Evolutionary conservation across 2,113 vertebrate species (phyloP).

Genomic region (Heloderma charlesbogerti): DNA sequence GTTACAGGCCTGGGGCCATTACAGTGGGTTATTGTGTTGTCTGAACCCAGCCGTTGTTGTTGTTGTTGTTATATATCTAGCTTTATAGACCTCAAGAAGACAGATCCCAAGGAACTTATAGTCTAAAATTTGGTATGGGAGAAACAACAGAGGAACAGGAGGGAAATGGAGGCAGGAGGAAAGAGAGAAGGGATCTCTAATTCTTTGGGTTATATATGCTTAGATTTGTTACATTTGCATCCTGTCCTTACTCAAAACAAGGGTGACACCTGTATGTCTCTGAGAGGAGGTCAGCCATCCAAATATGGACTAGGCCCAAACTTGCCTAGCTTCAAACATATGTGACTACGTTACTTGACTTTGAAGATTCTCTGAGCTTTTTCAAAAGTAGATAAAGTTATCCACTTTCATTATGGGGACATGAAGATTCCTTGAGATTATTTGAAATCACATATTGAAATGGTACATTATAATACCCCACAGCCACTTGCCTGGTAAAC

Average conservation of each 20-base stretch:
- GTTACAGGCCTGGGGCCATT: no score
- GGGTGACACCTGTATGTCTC: not conserved
- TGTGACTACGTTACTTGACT: not conserved
- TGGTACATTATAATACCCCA: not conserved
- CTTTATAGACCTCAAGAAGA: not conserved
- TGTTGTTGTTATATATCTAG: no score
- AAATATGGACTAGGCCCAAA: not conserved
- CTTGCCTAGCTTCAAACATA: not conserved
- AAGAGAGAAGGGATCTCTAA: not conserved
- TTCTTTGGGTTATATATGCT: no score
- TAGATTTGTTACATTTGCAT: not conserved
- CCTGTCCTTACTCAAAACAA: not conserved
- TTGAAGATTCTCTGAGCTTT: not conserved
- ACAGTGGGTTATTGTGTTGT: no score
- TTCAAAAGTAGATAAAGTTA: not conserved
- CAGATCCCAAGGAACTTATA: not conserved
- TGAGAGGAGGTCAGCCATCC: not conserved
- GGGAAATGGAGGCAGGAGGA: not conserved
- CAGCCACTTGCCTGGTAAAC: not conserved
- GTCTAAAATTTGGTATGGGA: not conserved
- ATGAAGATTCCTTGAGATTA: not conserved
- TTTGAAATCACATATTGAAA: not conserved
- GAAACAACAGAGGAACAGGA: no score
- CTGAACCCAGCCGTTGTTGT: no score
- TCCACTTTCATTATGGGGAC: not conserved